A percentile compares a stretch with the other conserved stretches of the same genome.
Evolutionary conservation across 2,797 vertebrate genomes (phyloP).

Genomic region (Myripristis jacobus): DNA sequence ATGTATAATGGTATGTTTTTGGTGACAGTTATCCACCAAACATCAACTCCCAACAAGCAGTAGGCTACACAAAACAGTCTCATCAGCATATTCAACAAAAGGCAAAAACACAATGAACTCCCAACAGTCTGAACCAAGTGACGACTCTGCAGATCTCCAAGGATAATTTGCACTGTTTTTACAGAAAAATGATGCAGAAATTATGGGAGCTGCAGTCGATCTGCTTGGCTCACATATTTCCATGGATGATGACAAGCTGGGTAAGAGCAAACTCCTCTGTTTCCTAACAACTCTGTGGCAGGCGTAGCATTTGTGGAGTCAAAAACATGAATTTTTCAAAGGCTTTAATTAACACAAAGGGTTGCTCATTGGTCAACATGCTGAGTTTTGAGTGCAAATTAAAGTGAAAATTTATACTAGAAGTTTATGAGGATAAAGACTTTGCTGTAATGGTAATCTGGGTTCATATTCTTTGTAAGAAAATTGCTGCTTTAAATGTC

Average conservation of each 20-base stretch:
- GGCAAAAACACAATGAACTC: conserved; percentile 52
- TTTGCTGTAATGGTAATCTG: not conserved
- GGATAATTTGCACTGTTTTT: conserved; percentile 55
- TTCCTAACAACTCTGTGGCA: conserved; percentile 47
- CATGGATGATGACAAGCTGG: conserved; percentile 55
- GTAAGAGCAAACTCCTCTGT: conserved; percentile 72
- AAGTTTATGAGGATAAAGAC: conserved; percentile 29
- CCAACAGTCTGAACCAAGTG: conserved; percentile 63
- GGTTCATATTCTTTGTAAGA: conserved; percentile 8
- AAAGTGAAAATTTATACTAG: conserved; percentile 44
- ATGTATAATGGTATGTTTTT: conserved; percentile 36
- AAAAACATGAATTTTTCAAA: conserved; percentile 75
- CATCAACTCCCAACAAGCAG: conserved; percentile 5
- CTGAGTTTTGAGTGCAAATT: conserved; percentile 53
- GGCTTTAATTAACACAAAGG: conserved; percentile 62
- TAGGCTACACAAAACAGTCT: conserved; percentile 33
- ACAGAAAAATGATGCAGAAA: conserved; percentile 69
- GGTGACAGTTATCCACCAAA: conserved; percentile 29
- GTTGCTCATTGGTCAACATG: conserved; percentile 51
- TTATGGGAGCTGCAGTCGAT: conserved; percentile 42
- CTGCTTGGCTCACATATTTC: conserved; percentile 53
- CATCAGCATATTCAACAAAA: conserved; percentile 47
- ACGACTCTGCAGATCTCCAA: conserved; percentile 52
- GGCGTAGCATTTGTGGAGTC: conserved; percentile 49
- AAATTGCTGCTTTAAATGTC: not conserved